These are phyloP conservation scores for Peribatodes rhomboidaria DNA, from an alignment of 2,888 invertebrate genomes.

Conservation along the genomic window DNA sequence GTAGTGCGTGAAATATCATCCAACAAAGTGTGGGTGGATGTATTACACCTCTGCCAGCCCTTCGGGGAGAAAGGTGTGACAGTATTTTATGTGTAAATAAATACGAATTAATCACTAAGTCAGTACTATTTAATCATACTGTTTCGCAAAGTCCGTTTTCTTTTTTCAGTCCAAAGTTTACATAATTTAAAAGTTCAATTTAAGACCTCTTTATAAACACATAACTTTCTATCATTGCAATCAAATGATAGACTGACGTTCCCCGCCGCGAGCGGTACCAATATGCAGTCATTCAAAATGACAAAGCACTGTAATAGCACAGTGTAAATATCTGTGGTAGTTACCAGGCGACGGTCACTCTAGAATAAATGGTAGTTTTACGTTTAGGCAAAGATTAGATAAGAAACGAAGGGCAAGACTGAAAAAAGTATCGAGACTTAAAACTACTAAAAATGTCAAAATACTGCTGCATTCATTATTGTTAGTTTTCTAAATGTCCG, in stretches of 20 bases:
- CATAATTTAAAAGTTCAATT: background rate
- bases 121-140: too few relatives aligned
- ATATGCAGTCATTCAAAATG: constrained; percentile 32
- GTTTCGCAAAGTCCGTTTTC: too few relatives aligned
- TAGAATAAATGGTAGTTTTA: constrained; percentile 21
- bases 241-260: constrained; percentile 18
- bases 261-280: constrained; percentile 19
- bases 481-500: too few relatives aligned
- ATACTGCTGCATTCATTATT: too few relatives aligned
- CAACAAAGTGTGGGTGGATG: too few relatives aligned
- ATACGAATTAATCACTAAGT: too few relatives aligned
- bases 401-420: background rate
- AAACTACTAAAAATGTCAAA: background rate
- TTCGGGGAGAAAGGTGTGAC: too few relatives aligned
- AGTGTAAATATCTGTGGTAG: too few relatives aligned
- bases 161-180: too few relatives aligned
- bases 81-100: too few relatives aligned
- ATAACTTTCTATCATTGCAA: constrained; percentile 7
- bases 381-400: background rate
- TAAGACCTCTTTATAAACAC: constrained; percentile 9
- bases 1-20: too few relatives aligned
- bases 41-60: too few relatives aligned
- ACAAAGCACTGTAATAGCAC: constrained; percentile 26
- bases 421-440: background rate
- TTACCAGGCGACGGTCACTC: constrained; percentile 7